phyloP scores from a whole-genome alignment of 2,888 invertebrate species.

The Hedya salicella region DNA sequence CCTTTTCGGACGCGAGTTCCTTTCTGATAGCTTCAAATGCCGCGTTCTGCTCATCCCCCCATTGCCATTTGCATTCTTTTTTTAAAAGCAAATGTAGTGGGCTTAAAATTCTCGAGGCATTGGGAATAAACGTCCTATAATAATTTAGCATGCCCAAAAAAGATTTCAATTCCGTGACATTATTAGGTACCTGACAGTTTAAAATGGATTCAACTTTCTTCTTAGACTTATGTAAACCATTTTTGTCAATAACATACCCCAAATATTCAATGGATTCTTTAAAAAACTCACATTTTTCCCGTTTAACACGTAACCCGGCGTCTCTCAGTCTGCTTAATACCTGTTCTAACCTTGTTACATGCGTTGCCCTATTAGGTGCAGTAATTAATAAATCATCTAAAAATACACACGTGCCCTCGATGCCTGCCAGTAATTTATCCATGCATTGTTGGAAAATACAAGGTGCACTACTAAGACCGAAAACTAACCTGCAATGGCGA shows the following conservation, averaged over 20 bases:
- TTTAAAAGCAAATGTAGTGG: slow-evolving; percentile 35
- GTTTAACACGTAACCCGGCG: slow-evolving; percentile 32
- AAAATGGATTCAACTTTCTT: slow-evolving; percentile 37
- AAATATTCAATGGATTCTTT: slow-evolving; percentile 36
- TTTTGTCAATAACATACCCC: slow-evolving; percentile 34
- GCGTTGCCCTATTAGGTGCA: background rate
- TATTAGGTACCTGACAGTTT: slow-evolving; percentile 28
- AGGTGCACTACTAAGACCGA: slow-evolving; percentile 14
- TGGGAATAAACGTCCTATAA: slow-evolving; percentile 35
- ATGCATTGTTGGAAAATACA: slow-evolving; percentile 31
- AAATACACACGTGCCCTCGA: slow-evolving; percentile 27
- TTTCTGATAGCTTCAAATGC: slow-evolving; percentile 30
- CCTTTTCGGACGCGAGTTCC: slow-evolving; percentile 19
- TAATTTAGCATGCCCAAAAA: slow-evolving; percentile 43
- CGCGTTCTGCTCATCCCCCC: slow-evolving; percentile 20
- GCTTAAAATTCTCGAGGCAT: slow-evolving; percentile 24
- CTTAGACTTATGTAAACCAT: slow-evolving; percentile 35
- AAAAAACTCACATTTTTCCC: slow-evolving; percentile 36
- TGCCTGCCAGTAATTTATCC: slow-evolving; percentile 22
- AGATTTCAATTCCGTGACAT: slow-evolving; percentile 36
- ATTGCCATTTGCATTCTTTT: slow-evolving; percentile 34
- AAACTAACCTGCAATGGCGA: slow-evolving; percentile 24
- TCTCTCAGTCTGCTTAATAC: slow-evolving; percentile 29
- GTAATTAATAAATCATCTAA: slow-evolving; percentile 41
- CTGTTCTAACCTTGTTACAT: slow-evolving; percentile 28